Evolutionary conservation across 2,888 invertebrate species (phyloP), one percentile per base, ranked within the genome.

Genomic region (Stenurella melanura): DNA sequence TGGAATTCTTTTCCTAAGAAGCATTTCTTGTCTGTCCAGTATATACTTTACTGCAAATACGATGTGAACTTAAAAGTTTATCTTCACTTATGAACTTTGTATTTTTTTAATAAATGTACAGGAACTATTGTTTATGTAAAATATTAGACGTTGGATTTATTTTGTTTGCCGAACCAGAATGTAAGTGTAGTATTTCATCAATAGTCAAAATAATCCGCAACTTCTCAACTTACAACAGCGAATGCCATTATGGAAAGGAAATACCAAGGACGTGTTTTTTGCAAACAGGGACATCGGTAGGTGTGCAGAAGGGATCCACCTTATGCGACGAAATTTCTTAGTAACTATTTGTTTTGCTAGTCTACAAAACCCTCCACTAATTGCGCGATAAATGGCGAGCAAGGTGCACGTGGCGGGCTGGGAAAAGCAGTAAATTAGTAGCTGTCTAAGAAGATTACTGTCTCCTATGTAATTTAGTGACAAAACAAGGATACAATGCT

Each of bases 401-500:
- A 79, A 78, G 80, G 83, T 80, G 83, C 81, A 83, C 84, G 84
- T 80, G 81, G 77, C 79, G 78, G 74, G 80, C 75, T 72, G 78
- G 80, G 72, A 79, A 80, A 81, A 77, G 81, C 82, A 83, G 75
- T 87, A 87, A 88, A 88, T 87, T 87, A 86, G 86, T 85, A 84
- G 85, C 85, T 85, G 86, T 85, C 86, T 85, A 83, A 84, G 85
- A 84, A 86, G 87, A 88, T 88, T 88, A 87, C 86, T 83, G 87
- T 84, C 85, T 84, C 80, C 81, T 81, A 75, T 83, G 87, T 87
- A 88, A 88, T 88, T 88, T 87, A 87, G 86, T 84, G 87, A 86
- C 86, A 86, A 88, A 88, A 86, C 87, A 87, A 86, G 86, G 87
- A 86, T 84, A 83, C 85, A 86, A 83, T 83, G 85, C 85, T 82